Conservation (phyloP, 2,888 invertebrate species). For the Acronicta psi region DNA sequence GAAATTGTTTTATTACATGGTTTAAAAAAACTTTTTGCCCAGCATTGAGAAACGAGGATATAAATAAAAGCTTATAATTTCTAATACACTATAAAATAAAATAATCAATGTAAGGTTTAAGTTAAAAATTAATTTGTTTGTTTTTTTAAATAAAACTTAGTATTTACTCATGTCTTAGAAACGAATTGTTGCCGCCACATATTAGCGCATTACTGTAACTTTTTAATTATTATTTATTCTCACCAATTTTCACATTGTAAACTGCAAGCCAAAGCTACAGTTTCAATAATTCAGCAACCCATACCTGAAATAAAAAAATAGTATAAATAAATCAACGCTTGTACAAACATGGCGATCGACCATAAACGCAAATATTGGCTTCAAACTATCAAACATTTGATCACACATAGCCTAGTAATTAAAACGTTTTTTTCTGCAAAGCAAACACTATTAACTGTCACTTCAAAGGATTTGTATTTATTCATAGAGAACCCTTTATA, state of each 20-base stretch:
- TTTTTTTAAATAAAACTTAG: no score
- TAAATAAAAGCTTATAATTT: no score
- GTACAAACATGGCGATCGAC: conserved; percentile 35
- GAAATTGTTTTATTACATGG: no score
- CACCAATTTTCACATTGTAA: conserved; percentile 3
- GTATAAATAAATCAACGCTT: conserved; percentile 29
- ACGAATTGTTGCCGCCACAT: no score
- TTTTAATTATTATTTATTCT: background rate
- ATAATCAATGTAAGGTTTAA: no score
- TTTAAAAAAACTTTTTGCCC: no score
- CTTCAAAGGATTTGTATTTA: conserved; percentile 52
- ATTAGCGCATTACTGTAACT: no score
- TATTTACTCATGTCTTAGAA: no score
- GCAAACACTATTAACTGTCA: conserved; percentile 42
- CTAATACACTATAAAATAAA: no score
- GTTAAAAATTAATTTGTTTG: no score
- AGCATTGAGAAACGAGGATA: no score
- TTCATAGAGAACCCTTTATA: conserved; percentile 3
- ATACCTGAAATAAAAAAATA: conserved; percentile 48
- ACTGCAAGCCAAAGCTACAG: background rate
- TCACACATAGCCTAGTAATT: conserved; percentile 50
- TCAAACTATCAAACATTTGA: conserved; percentile 51
- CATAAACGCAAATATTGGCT: conserved; percentile 46
- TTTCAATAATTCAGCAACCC: conserved; percentile 14
- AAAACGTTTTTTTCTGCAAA: conserved; percentile 45